These are phyloP conservation scores for Drepanosiphum platanoidis DNA, from an alignment of 2,888 invertebrate genomes.

Conservation along the genomic window DNA sequence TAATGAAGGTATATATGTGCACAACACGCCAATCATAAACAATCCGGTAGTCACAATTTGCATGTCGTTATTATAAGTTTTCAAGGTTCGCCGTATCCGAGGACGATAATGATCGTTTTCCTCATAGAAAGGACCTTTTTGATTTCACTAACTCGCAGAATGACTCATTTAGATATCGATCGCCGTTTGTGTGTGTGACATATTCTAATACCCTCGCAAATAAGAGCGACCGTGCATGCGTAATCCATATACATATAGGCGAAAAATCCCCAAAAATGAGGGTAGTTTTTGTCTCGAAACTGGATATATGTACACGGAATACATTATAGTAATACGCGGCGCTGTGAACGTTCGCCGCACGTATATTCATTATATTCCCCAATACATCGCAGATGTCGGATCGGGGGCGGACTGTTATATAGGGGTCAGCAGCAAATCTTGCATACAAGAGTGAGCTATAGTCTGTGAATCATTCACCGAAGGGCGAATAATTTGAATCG, in stretches of 20 bases:
- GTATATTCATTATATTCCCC: conserved; percentile 62
- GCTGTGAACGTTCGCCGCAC: conserved; percentile 51
- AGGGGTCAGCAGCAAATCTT: conserved; percentile 59
- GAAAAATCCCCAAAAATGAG: conserved; percentile 60
- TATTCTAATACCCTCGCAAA: conserved; percentile 53
- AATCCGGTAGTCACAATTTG: background rate
- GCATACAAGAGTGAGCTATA: conserved; percentile 42
- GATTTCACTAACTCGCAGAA: conserved; percentile 34
- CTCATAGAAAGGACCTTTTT: background rate
- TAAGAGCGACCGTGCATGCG: conserved; percentile 54
- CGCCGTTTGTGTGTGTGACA: conserved; percentile 59
- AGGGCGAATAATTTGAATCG: conserved; percentile 53
- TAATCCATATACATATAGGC: conserved; percentile 45
- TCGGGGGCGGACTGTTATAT: conserved; percentile 57
- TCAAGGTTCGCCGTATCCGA: background rate
- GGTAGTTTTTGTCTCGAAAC: conserved; percentile 61
- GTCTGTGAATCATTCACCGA: conserved; percentile 50
- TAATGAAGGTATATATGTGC: background rate
- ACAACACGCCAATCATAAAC: background rate
- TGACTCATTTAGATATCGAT: conserved; percentile 61
- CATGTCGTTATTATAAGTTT: background rate
- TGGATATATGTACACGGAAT: conserved; percentile 55
- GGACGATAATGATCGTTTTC: background rate
- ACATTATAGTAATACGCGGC: conserved; percentile 53
- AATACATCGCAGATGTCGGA: conserved; percentile 60